Base-by-base conservation (phyloP, 2,888 invertebrate species). In the Ophion ellenae region DNA sequence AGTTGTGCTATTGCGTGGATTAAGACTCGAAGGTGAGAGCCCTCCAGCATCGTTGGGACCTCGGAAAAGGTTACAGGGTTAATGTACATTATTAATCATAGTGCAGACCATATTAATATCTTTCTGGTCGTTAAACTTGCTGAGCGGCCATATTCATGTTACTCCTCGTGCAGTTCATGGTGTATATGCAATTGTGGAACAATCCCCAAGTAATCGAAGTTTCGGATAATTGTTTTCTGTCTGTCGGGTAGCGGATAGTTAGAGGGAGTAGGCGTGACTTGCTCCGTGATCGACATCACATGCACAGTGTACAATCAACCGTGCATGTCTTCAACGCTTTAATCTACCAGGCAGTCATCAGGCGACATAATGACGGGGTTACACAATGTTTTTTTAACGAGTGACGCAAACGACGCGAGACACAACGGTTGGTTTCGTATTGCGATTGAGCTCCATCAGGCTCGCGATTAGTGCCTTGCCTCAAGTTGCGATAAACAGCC, bases 51-150 rank as follows among this genome's bases (percentile, higher is more conserved):
- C 45, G 75, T 36, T 61, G 40, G 66, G 66, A 70, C 32, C 66
- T 71, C 24, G 32, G 40, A 17, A 32, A 24, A 70, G 53, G 70
- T 71, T 75, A 45, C 63, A 45, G 17, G 63, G 71, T 57, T 64
- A 14, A 69, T 61, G 64, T 76, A 57, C 80, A 80, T 80, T 59
- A 76, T 84, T 69, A 84, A 76, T 84, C 73, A 67, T 74, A 83
- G 45, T 83, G 36, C 47, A 20, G 47, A 74, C 36, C 66, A 47
- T 67, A 47, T 64, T 63, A 63, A 24, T 24, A 24, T 40, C 17
- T 69, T 71, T 47, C 45, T 47, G 36, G 53, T 71, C 71, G 14
- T 76, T 64, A 77, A 71, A 76, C 36, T 77, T 59, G n/a, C 63
- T 63, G 28, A n/a, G 28, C 36, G 14, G 71, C 63, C 40, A 64